phyloP scores from a whole-genome alignment of 2,113 vertebrate genomes.

The Lagopus leucura region DNA sequence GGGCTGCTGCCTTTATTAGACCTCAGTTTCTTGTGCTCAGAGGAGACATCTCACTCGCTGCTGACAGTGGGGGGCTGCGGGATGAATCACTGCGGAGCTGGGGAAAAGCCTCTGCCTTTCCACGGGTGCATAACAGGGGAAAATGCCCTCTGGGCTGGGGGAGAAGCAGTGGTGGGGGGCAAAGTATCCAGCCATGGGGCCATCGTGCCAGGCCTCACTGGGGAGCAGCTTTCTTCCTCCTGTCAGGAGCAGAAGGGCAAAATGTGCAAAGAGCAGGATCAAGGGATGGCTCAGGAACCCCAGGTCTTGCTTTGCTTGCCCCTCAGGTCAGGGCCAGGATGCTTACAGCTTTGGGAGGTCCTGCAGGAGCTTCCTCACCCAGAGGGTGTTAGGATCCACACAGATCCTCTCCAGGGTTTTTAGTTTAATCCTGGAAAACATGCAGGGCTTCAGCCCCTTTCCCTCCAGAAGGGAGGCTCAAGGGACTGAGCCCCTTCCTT shows the following conservation, averaged over 20 bases:
- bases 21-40: accelerated
- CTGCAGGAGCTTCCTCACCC: constrained; percentile 24
- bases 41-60: neutral
- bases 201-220: accelerated
- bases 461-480: accelerated
- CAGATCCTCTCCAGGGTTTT: constrained; percentile 33
- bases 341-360: constrained; percentile 28
- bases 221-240: constrained; percentile 45
- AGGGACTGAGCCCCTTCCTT: neutral
- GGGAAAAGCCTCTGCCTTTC: neutral
- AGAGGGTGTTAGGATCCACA: neutral
- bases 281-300: accelerated
- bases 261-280: accelerated
- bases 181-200: neutral
- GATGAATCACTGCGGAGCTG: neutral
- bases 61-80: neutral
- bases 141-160: accelerated
- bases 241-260: neutral
- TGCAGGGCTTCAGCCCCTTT: accelerated
- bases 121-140: neutral
- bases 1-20: neutral
- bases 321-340: neutral
- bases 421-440: constrained; percentile 43
- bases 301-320: neutral
- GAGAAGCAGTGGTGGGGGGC: neutral